A percentile compares a stretch with the other conserved stretches of the same genome.
These are phyloP conservation scores for Siniperca chuatsi DNA, from an alignment of 2,113 vertebrate genomes.

Conservation along the genomic window DNA sequence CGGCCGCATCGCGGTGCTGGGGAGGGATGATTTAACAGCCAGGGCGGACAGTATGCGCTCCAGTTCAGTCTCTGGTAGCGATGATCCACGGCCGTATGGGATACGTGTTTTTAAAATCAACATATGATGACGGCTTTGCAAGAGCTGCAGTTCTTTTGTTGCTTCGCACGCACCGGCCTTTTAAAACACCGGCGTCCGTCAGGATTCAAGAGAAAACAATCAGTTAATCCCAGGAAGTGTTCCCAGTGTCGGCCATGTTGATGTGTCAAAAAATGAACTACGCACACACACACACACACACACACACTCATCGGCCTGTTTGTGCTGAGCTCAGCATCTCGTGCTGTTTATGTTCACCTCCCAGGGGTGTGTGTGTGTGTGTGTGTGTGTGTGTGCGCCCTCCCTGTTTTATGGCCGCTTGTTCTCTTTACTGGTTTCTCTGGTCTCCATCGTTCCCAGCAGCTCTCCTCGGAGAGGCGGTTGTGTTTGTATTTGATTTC, in stretches of 20 bases:
- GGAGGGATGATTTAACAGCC: no score
- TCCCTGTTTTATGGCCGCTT: constrained; percentile 26
- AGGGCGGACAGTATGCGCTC: not conserved
- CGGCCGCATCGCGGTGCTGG: no score
- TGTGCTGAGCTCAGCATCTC: constrained; percentile 62
- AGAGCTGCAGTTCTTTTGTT: no score
- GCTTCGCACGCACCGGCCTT: no score
- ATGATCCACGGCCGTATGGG: not conserved
- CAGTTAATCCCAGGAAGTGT: no score
- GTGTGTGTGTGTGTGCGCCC: constrained; percentile 5
- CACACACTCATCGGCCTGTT: no score
- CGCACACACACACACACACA: not conserved
- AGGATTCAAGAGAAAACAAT: no score
- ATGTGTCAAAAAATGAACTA: no score
- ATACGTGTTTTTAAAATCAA: not conserved
- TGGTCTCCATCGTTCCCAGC: constrained; percentile 23
- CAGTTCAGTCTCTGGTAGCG: not conserved
- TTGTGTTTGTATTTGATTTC: not conserved
- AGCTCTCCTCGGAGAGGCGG: not conserved
- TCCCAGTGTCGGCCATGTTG: no score
- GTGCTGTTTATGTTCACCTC: not conserved
- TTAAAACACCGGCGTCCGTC: no score
- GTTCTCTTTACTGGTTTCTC: constrained; percentile 1
- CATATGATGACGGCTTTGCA: not conserved
- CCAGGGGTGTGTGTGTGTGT: no score